Percentiles rank a stretch among this genome's conserved stretches.
Conservation (phyloP, 2,888 invertebrate species). For the Thalpophila matura region DNA sequence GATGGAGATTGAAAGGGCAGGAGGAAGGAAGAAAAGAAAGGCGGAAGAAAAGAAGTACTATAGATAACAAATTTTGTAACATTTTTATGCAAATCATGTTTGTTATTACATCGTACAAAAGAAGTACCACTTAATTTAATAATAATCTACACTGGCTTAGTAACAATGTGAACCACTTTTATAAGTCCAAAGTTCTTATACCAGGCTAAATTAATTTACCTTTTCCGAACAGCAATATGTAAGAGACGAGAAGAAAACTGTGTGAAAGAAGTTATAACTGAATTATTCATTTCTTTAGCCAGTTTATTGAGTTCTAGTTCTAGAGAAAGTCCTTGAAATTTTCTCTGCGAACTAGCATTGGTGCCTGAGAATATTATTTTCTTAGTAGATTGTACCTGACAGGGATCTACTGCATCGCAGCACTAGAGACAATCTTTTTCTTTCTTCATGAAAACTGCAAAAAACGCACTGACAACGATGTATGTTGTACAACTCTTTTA, state of each 20-base stretch:
- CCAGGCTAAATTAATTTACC: constrained; percentile 27
- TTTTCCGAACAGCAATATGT: constrained; percentile 5
- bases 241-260: neutral
- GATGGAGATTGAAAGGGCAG: no score
- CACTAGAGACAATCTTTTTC: no score
- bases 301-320: neutral
- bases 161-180: constrained; percentile 7
- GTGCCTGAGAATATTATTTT: no score
- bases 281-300: constrained; percentile 13
- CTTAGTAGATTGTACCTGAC: no score
- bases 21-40: no score
- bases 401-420: no score
- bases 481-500: no score
- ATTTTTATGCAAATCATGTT: no score
- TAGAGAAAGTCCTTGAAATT: constrained; percentile 3
- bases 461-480: no score
- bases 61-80: no score
- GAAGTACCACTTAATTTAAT: neutral
- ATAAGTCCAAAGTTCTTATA: constrained; percentile 11
- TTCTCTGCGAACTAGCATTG: neutral
- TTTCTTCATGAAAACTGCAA: no score
- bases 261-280: neutral
- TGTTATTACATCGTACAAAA: neutral
- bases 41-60: no score
- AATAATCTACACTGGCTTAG: neutral